phyloP scores from a whole-genome alignment of 2,797 vertebrate genomes.

The Hoplostethus atlanticus region DNA sequence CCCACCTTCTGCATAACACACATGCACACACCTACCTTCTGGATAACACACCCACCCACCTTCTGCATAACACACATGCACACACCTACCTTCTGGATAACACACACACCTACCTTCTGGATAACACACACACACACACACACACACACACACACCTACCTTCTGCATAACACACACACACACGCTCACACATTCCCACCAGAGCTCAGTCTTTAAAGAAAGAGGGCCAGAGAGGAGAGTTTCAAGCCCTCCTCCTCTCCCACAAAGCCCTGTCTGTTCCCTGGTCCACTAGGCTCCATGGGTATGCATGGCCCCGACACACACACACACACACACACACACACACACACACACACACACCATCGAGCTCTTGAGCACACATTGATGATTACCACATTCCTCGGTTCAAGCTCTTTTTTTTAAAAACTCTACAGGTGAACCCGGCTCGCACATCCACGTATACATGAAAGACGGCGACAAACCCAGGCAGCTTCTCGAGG shows the following conservation, averaged over 20 bases:
- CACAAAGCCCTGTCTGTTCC: constrained; percentile 77
- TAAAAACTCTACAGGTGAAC: constrained; percentile 47
- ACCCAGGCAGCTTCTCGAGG: constrained; percentile 30
- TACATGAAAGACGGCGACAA: constrained; percentile 12
- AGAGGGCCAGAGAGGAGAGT: constrained; percentile 36
- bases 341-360: constrained; percentile 31
- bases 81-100: constrained; percentile 9
- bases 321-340: constrained; percentile 37
- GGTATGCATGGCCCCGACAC: constrained; percentile 59
- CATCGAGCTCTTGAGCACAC: constrained; percentile 28
- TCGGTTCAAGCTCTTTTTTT: constrained; percentile 8
- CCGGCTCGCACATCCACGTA: neutral
- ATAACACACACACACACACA: constrained; percentile 20
- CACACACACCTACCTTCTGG: constrained; percentile 22
- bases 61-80: constrained; percentile 13
- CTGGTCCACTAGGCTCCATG: constrained; percentile 75
- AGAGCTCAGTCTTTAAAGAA: constrained; percentile 38
- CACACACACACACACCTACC: constrained; percentile 39
- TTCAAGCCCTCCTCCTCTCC: constrained; percentile 58
- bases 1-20: constrained; percentile 20
- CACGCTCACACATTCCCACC: constrained; percentile 17
- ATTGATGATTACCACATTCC: constrained; percentile 9
- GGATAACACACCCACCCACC: neutral
- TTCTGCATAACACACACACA: constrained; percentile 47
- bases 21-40: neutral